Base-by-base conservation (phyloP, 64 coral and sea anemone genomes). In the Anthopleura sola region DNA sequence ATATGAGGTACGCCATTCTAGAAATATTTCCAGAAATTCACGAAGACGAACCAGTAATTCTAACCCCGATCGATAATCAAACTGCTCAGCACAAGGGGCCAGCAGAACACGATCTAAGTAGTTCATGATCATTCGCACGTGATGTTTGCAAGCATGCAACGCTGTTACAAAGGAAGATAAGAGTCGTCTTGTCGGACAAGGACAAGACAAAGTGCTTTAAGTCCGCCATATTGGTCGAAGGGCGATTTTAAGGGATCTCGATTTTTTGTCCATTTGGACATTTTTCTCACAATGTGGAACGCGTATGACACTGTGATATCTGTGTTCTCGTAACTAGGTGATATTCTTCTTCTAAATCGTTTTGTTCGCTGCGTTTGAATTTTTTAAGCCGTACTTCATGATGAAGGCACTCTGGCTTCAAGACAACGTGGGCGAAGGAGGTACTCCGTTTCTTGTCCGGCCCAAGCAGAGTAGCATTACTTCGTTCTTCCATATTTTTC, bases 171-270 rank as follows among this genome's bases (percentile, higher is more conserved):
- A 47, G 44, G 37, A 38, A 71, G 37, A 79, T 17, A 24, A 18
- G 76, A 14, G 26, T 48, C 44, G 18, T 79, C 76, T 79, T 26
- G 37, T 14, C 44, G 44, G 44, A 79, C 44, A 79, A 79, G 21
- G 34, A 79, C 76, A 79, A 79, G 0, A 18, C 18, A 10, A 0
- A 24, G 44, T 23, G 18, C 39, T 79, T 46, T 38, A 19, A 46
- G 76, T 38, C 76, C 76, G 76, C 76, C 76, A 79, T 79, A 38
- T 79, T 79, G 76, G 76, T 44, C 76, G 44, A 79, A 79, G 76
- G 76, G 21, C 76, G 38, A 44, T 79, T 18, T 44, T 23, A 13
- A 23, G 76, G 58, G 44, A 79, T 79, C 47, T 79, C 38, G 38
- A n/a, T 9, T 13, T 79, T 77, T 48, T 79, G 7, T 24, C 76